A percentile compares a stretch with the other conserved stretches of the same genome.
Conservation (phyloP, 1,140 invertebrate genomes). For the Sminthurides bifidus region DNA sequence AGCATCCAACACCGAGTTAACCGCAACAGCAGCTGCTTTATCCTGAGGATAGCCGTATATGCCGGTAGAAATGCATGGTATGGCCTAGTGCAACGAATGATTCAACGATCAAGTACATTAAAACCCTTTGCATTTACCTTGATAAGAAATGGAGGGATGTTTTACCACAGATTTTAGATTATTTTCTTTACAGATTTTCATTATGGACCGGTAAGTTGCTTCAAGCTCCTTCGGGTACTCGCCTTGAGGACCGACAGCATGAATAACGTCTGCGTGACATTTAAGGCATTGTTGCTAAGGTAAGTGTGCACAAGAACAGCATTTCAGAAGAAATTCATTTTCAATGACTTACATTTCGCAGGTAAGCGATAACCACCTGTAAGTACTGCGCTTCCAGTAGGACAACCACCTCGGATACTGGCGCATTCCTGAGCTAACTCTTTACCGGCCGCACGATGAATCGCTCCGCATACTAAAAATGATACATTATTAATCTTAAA, state of each 20-base stretch:
- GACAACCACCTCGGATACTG: conserved; percentile 56
- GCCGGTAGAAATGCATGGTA: conserved; percentile 45
- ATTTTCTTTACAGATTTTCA: conserved; percentile 37
- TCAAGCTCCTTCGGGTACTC: conserved; percentile 36
- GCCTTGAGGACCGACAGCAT: conserved; percentile 41
- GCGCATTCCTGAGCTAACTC: conserved; percentile 57
- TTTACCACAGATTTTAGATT: conserved; percentile 37
- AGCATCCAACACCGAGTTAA: conserved; percentile 42
- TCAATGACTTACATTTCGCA: conserved; percentile 44
- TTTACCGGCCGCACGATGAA: conserved; percentile 62
- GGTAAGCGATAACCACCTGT: conserved; percentile 66
- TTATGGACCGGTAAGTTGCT: conserved; percentile 35
- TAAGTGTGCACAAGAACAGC: too few relatives aligned
- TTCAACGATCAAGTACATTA: conserved; percentile 7
- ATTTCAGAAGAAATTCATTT: conserved; percentile 1
- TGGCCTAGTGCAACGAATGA: conserved; percentile 36
- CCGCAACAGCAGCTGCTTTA: conserved; percentile 58
- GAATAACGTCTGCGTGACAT: conserved; percentile 39
- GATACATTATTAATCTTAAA: conserved; percentile 1
- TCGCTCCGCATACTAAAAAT: conserved; percentile 54
- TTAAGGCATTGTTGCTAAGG: not conserved
- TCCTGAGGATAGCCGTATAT: conserved; percentile 57
- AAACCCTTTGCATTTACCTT: not conserved
- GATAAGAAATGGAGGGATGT: conserved; percentile 32
- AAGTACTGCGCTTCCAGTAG: conserved; percentile 65